Base-by-base conservation (phyloP, 1,140 invertebrate species). In the Hormaphis cornu region DNA sequence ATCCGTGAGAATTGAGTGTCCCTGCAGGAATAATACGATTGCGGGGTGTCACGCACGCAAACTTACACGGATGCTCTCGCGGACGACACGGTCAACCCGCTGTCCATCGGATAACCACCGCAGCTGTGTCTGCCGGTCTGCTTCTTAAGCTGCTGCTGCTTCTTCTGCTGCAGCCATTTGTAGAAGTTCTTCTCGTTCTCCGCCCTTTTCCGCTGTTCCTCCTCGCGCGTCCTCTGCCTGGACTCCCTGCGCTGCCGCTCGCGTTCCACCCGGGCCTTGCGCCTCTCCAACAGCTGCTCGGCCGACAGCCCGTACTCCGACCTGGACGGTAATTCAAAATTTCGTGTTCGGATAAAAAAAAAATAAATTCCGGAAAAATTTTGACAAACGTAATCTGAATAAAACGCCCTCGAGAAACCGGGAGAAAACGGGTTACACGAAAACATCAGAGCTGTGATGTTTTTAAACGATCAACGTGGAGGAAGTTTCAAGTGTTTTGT, bases 281-380 rank as follows among this genome's bases (percentile, higher is more conserved):
- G 48, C 28, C 74, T 72, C 28, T 76, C 73, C 40, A 71, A 48
- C 1, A 76, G 70, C 44, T 75, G 74, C 48, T 76, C 75, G 1
- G 72, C 73, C 40, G 71, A 74, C 10, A 76, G 59, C 12, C 75
- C 75, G 58, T 76, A 76, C 53, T 74, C 74, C 10, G 75, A 75
- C n/a, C n/a, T n/a, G n/a, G n/a, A n/a, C n/a, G n/a, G n/a, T n/a
- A n/a, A n/a, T n/a, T n/a, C n/a, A n/a, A n/a, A n/a, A n/a, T n/a
- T n/a, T n/a, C n/a, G n/a, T n/a, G n/a, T n/a, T n/a, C n/a, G n/a
- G n/a, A n/a, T n/a, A n/a, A n/a, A n/a, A n/a, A n/a, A n/a, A n/a
- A n/a, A n/a, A n/a, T n/a, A n/a, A n/a, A n/a, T n/a, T n/a, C n/a
- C n/a, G n/a, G n/a, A n/a, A n/a, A n/a, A n/a, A n/a, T n/a, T n/a